Evolutionary conservation across 1,140 invertebrate species (phyloP).

Genomic region (Drosophila mauritiana): DNA sequence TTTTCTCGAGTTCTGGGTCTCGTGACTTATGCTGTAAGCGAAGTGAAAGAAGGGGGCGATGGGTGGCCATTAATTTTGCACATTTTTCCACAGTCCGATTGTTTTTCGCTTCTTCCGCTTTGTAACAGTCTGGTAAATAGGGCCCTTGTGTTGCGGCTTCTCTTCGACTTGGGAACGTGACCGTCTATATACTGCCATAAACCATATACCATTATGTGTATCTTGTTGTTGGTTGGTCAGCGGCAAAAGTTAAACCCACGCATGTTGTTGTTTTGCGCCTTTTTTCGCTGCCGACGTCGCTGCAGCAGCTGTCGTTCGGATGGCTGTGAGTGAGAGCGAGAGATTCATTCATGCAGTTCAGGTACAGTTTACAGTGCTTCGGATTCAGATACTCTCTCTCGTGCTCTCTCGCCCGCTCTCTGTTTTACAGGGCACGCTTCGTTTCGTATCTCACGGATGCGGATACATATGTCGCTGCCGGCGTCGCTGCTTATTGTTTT

Average conservation of each 20-base stretch:
- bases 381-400: constrained; percentile 2
- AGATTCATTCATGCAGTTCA: constrained; percentile 79
- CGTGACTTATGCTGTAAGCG: constrained; percentile 37
- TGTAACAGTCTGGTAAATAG: constrained; percentile 69
- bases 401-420: not conserved
- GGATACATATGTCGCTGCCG: constrained; percentile 59
- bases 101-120: constrained; percentile 45
- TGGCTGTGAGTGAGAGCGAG: constrained; percentile 31
- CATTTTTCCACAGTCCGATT: constrained; percentile 63
- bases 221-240: constrained; percentile 61
- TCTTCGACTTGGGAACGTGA: constrained; percentile 70
- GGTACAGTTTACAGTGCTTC: constrained; percentile 62
- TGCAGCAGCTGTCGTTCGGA: constrained; percentile 60
- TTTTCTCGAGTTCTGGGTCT: constrained; percentile 27
- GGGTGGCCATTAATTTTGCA: constrained; percentile 58
- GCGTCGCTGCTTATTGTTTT: constrained; percentile 59
- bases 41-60: constrained; percentile 1
- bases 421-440: constrained; percentile 57
- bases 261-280: constrained; percentile 65
- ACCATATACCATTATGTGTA: constrained; percentile 9
- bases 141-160: constrained; percentile 54
- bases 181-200: constrained; percentile 54
- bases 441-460: constrained; percentile 67
- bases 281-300: constrained; percentile 45
- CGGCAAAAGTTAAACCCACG: constrained; percentile 64